Evolutionary conservation across 2,113 vertebrate genomes (phyloP).

Genomic region (Vidua chalybeata): DNA sequence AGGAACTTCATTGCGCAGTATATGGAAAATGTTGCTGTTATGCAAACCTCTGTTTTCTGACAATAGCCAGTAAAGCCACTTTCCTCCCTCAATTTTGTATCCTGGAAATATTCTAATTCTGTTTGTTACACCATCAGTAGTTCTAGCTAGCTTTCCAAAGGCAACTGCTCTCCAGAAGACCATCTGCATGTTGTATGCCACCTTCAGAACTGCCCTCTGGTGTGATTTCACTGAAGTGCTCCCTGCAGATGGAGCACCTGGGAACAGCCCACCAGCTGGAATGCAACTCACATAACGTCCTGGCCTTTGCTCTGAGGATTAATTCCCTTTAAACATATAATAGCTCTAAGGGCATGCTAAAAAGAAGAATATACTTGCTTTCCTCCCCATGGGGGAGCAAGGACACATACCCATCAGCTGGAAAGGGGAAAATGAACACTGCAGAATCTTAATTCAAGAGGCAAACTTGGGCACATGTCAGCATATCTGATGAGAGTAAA

Average conservation of each 20-base stretch:
- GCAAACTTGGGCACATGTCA: background rate
- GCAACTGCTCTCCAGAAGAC: background rate
- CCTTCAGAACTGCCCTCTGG: background rate
- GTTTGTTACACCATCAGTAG: background rate
- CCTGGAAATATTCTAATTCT: constrained; percentile 23
- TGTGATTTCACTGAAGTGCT: background rate
- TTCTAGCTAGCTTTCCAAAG: background rate
- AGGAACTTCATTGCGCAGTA: background rate
- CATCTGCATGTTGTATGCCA: background rate
- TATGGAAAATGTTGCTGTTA: constrained; percentile 30
- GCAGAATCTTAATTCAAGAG: background rate
- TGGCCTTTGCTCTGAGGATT: background rate
- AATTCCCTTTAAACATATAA: background rate
- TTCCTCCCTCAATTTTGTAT: background rate
- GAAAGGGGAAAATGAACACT: background rate
- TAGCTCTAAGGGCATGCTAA: background rate
- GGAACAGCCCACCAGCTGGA: background rate
- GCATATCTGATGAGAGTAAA: rapidly evolving
- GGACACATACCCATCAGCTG: background rate
- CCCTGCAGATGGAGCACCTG: background rate
- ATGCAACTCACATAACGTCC: rapidly evolving
- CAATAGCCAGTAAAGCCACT: background rate
- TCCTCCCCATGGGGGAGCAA: background rate
- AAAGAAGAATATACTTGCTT: background rate
- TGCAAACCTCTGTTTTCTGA: background rate